A percentile compares a stretch with the other conserved stretches of the same genome.
phyloP scores from a whole-genome alignment of 2,113 vertebrate genomes.

The Pangasianodon hypophthalmus region DNA sequence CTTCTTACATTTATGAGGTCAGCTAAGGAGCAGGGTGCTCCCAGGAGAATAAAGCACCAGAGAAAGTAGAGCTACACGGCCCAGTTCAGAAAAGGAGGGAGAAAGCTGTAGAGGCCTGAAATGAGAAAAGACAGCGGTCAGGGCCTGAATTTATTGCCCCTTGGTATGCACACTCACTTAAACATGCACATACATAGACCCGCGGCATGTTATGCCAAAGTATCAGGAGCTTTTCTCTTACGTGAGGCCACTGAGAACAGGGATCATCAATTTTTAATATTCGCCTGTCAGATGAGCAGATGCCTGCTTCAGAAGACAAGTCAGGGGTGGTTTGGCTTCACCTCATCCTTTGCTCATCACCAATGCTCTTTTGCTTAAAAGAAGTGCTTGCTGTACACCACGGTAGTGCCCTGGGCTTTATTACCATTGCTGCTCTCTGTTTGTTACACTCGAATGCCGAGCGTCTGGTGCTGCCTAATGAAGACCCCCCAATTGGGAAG shows the following conservation, averaged over 20 bases:
- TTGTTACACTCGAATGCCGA: slow-evolving; percentile 37
- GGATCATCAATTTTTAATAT: slow-evolving; percentile 58
- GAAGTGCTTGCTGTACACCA: neutral
- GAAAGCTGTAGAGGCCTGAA: neutral
- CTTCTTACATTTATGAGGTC: slow-evolving; percentile 60
- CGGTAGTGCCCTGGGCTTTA: slow-evolving; percentile 24
- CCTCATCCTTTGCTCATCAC: slow-evolving; percentile 49
- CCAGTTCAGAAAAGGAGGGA: neutral
- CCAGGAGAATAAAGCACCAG: slow-evolving; percentile 46
- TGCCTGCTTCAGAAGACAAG: slow-evolving; percentile 52
- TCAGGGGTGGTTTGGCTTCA: slow-evolving; percentile 52
- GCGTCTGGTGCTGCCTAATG: slow-evolving; percentile 37
- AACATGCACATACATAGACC: slow-evolving; percentile 18
- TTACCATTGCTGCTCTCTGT: slow-evolving; percentile 25
- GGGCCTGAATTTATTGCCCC: neutral
- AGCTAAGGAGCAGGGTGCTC: slow-evolving; percentile 35
- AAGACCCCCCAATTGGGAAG: slow-evolving; percentile 39
- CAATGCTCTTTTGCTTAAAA: slow-evolving; percentile 44
- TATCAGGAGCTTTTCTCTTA: slow-evolving; percentile 19
- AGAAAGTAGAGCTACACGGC: neutral
- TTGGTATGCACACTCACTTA: slow-evolving; percentile 12
- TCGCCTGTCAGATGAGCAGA: slow-evolving; percentile 55
- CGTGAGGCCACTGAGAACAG: slow-evolving; percentile 42
- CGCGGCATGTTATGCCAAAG: neutral
- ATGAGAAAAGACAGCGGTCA: slow-evolving; percentile 13